Evolutionary conservation across 1,140 invertebrate species (phyloP), one percentile per base, ranked within the genome.

Genomic region (Harpegnathos saltator): DNA sequence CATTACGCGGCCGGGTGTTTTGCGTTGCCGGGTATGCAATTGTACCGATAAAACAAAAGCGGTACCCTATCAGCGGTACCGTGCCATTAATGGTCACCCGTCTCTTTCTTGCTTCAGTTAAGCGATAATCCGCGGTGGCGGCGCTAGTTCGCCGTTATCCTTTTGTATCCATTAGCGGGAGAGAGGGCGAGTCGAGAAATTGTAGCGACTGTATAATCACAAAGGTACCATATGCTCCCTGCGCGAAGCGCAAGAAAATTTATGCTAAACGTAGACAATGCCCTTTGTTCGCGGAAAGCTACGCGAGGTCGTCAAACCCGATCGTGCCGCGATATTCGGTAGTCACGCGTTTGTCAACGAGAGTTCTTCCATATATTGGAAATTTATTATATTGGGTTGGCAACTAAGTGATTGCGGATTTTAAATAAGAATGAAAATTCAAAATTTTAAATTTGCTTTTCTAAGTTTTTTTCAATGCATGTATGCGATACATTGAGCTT

Each of bases 1-100:
- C 83, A 88, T 88, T 88, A 88, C 73, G 68, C 62, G 59, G 26
- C n/a, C 12, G 33, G 59, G 71, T 59, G 71, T 73, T 88, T 85
- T 56, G 33, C 63, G 68, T 78, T 81, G 65, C 50, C 26, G 54
- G 22, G 56, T 72, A 58, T 56, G 88, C 87, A 89, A 89, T 89
- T 86, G 88, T 89, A 89, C 68, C 88, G 88, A 89, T 89, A 89
- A 89, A 89, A 86, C 87, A 89, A 89, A 89, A 84, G 56, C 81
- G 26, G 24, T 15, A 44, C n/a, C 62, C 87, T 89, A 89, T 89
- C 88, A 73, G 78, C 17, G 54, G 80, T 81, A 88, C 73, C 56
- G 81, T 54, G 48, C 88, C 88, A 84, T 84, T 88, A 86, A 89
- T 89, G 88, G 88, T 82, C 63, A 61, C 62, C 71, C 86, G 80